Base-by-base conservation (phyloP, 2,888 invertebrate genomes). In the Drosophila limbata region DNA sequence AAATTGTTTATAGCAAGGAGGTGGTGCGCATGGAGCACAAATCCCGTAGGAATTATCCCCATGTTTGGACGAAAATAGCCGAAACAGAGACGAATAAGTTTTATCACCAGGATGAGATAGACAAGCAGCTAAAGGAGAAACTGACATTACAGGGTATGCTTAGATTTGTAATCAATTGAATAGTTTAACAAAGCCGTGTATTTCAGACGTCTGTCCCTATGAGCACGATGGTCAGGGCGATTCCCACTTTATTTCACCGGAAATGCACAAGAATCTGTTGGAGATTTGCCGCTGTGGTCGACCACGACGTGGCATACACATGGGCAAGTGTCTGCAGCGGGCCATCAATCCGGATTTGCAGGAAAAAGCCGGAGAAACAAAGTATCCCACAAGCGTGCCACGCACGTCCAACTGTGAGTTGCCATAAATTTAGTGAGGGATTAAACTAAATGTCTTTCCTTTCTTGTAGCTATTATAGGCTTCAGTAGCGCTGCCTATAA, bases 1-100 rank as follows among this genome's bases (percentile, higher is more conserved):
- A 28, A 0, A 37, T 9, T n/a, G 8, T n/a, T 47, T 4, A 9
- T 45, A 98, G 92, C 13, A 91, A 90, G 67, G 92, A 92, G 25
- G 87, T 90, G 79, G 89, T 91, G 31, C 81, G 84, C 51, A 86
- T 78, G 75, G 92, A 92, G 66, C 82, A 89, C 57, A 84, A 80
- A 40, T 84, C 91, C 0, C 90, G 92, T 9, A 83, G 90, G 11
- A 90, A 84, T 71, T 92, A 89, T 81, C 78, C 87, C 4, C 71
- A 78, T 19, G 88, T 88, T 56, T 92, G 91, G 92, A 79, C 78
- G 0, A 77, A 82, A 59, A 61, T 92, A 39, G 76, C 75, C 3
- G 81, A 80, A 3, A 72, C 71, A 21, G 74, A 88, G 25, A 75
- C 81, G 13, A 89, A 91, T 59, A 74, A 69, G 21, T 89, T 92